Conservation (phyloP, 2,797 vertebrate genomes). For the Pyrrhura leucotis region DNA sequence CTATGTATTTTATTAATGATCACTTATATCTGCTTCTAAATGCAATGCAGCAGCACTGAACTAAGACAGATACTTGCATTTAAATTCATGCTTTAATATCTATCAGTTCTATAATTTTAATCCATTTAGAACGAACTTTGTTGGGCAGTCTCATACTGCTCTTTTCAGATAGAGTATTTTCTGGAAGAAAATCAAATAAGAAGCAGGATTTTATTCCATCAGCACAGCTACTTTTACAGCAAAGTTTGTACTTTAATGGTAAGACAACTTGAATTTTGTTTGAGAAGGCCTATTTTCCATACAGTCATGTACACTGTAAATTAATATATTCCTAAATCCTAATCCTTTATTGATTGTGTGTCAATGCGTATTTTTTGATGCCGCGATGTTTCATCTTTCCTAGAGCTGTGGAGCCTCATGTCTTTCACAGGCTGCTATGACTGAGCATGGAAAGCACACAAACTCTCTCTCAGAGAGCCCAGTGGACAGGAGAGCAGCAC, state of each 20-base stretch:
- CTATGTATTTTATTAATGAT: constrained; percentile 41
- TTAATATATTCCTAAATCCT: not conserved
- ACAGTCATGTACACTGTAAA: not conserved
- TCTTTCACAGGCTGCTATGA: not conserved
- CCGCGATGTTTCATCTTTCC: not conserved
- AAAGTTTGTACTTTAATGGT: not conserved
- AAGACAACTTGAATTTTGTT: not conserved
- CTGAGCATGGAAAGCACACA: not conserved
- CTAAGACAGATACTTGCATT: constrained; percentile 10
- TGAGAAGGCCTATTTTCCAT: not conserved
- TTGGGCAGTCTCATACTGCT: not conserved
- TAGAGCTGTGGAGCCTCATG: not conserved
- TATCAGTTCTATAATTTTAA: constrained; percentile 43
- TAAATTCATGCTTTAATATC: constrained; percentile 32
- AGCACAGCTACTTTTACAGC: not conserved
- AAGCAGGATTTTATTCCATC: not conserved
- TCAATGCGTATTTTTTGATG: not conserved
- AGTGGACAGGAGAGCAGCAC: not conserved
- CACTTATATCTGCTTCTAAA: constrained; percentile 17
- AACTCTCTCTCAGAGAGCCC: not conserved
- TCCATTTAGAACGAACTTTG: constrained; percentile 20
- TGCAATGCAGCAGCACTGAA: not conserved
- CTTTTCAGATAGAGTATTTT: constrained; percentile 26
- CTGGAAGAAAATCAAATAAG: constrained; percentile 38
- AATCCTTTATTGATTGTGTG: not conserved